phyloP scores from a whole-genome alignment of 2,797 vertebrate species.

The Pseudochirops cupreus region DNA sequence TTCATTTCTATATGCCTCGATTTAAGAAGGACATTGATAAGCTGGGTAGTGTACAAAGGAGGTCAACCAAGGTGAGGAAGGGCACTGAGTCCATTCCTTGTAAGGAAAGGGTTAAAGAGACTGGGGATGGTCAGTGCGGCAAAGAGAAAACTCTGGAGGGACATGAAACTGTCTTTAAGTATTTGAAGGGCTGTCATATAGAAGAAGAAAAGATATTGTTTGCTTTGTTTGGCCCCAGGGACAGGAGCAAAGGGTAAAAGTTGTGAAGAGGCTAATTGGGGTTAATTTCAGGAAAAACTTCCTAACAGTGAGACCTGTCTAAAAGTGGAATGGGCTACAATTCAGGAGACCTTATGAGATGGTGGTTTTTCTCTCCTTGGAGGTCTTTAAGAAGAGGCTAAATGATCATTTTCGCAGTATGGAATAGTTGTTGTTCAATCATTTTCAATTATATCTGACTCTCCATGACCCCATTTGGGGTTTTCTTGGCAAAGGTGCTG shows the following conservation, averaged over 20 bases:
- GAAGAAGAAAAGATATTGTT: not conserved
- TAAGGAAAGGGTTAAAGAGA: not conserved
- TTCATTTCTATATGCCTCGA: not conserved
- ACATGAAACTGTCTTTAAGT: not conserved
- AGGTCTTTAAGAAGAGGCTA: not conserved
- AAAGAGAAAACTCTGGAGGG: not conserved
- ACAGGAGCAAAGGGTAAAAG: not conserved
- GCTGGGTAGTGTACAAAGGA: not conserved
- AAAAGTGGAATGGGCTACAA: not conserved
- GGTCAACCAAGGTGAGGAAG: not conserved
- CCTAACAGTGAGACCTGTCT: not conserved
- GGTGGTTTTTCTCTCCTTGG: not conserved
- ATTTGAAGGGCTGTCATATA: not conserved
- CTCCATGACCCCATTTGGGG: not conserved
- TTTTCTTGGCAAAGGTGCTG: not conserved
- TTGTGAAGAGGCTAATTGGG: not conserved
- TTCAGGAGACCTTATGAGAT: not conserved
- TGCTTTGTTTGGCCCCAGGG: not conserved
- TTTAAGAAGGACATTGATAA: not conserved
- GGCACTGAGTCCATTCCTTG: not conserved
- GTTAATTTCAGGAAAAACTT: not conserved
- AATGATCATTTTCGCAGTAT: not conserved
- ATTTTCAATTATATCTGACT: not conserved
- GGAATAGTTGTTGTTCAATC: not conserved
- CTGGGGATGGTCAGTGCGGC: not conserved